These are phyloP conservation scores for Prietella phreatophila DNA, from an alignment of 2,113 vertebrate genomes.

Conservation along the genomic window DNA sequence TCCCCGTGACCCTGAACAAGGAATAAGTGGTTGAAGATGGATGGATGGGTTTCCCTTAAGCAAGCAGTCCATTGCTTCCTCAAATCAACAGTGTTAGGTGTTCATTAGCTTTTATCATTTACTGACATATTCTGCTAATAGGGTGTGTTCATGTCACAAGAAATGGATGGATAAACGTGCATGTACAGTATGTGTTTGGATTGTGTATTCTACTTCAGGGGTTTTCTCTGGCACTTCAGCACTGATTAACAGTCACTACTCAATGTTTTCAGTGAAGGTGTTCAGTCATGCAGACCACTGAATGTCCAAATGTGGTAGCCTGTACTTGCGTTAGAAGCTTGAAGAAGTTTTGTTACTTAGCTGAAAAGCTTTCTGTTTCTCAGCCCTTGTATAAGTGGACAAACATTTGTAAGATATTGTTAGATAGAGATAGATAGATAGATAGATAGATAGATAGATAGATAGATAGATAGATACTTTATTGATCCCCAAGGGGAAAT, in stretches of 20 bases:
- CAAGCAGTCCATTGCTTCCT: background rate
- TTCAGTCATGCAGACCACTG: background rate
- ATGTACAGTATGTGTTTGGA: background rate
- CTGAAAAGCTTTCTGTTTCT: background rate
- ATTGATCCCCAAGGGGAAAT: too few species aligned
- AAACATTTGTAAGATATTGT: background rate
- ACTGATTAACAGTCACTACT: background rate
- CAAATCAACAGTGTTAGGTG: background rate
- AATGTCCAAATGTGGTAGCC: background rate
- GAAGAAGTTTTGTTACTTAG: background rate
- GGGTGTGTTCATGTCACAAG: background rate
- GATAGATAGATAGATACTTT: too few species aligned
- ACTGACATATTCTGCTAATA: conserved; percentile 21
- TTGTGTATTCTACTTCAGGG: background rate
- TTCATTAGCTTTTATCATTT: conserved; percentile 14
- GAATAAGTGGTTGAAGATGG: too few species aligned
- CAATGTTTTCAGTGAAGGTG: background rate
- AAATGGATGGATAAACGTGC: background rate
- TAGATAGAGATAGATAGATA: too few species aligned
- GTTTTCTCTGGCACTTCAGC: background rate
- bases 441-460: too few species aligned
- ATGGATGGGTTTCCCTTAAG: conserved; percentile 13
- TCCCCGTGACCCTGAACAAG: too few species aligned
- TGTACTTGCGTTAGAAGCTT: background rate
- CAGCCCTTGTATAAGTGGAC: background rate